Conservation (phyloP, 1,140 invertebrate species). For the Popillia japonica region DNA sequence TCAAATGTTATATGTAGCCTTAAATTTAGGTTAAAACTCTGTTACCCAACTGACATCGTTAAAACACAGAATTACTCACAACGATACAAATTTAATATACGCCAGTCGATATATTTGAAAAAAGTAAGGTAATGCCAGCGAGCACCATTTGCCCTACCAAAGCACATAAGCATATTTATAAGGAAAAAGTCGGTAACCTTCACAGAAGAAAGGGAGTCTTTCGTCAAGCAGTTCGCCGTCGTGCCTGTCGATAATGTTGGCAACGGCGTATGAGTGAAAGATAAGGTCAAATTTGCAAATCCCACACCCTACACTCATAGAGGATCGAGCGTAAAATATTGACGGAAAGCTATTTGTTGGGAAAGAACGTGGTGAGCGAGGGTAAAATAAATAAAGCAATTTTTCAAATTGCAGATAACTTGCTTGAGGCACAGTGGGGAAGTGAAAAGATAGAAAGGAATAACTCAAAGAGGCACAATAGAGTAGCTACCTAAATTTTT, state of each 20-base stretch:
- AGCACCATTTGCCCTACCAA: background rate
- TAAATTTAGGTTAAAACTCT: background rate
- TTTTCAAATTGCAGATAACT: conserved; percentile 41
- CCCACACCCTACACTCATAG: background rate
- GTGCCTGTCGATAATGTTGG: conserved; percentile 17
- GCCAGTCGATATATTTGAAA: background rate
- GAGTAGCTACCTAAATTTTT: background rate
- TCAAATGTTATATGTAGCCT: background rate
- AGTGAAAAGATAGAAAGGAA: background rate
- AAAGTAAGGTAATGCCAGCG: conserved; percentile 17
- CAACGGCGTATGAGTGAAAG: background rate
- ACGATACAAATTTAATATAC: conserved; percentile 2
- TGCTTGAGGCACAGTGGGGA: background rate
- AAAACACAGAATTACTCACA: background rate
- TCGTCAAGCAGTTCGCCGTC: background rate
- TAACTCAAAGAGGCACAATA: background rate
- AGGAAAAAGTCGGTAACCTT: background rate
- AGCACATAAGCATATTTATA: conserved; percentile 15
- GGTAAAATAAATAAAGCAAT: conserved; percentile 40
- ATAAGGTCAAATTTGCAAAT: conserved; percentile 15
- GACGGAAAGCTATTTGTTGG: conserved; percentile 35
- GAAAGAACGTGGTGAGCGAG: background rate
- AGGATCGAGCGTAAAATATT: conserved; percentile 38
- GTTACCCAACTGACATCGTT: background rate
- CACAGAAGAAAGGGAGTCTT: background rate